Conservation (phyloP, 2,113 vertebrate genomes). For the Paramormyrops kingsleyae region DNA sequence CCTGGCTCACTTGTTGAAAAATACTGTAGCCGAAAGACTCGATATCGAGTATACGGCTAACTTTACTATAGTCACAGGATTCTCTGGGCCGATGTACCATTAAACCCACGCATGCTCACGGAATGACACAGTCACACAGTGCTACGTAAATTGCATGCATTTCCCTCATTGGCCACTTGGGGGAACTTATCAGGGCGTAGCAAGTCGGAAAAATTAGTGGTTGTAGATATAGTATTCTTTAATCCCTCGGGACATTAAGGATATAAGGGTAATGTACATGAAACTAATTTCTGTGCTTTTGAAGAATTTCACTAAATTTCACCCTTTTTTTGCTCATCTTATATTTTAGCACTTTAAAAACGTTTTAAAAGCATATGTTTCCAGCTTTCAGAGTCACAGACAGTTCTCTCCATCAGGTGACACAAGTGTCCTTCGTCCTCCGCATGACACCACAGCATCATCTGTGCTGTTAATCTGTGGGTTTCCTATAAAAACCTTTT, state of each 20-base stretch:
- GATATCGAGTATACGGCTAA: neutral
- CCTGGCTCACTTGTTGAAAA: no score
- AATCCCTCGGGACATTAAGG: neutral
- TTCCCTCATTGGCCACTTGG: neutral
- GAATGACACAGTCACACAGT: no score
- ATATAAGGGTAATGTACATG: neutral
- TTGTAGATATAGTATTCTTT: neutral
- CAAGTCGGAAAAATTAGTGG: neutral
- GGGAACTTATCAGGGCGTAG: neutral
- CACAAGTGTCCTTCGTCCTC: neutral
- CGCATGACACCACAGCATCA: neutral
- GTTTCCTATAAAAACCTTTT: neutral
- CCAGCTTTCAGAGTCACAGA: neutral
- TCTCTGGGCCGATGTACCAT: neutral
- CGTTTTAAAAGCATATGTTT: neutral
- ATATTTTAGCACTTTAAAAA: neutral
- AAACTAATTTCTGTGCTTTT: neutral
- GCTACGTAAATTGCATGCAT: neutral
- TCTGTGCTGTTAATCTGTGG: neutral
- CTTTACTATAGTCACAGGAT: neutral
- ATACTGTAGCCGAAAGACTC: no score
- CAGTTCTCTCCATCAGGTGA: neutral
- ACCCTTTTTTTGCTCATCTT: neutral
- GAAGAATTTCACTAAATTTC: neutral
- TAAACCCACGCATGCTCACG: neutral